Base-by-base conservation (phyloP, 2,113 vertebrate genomes). In the Chrysemys picta region DNA sequence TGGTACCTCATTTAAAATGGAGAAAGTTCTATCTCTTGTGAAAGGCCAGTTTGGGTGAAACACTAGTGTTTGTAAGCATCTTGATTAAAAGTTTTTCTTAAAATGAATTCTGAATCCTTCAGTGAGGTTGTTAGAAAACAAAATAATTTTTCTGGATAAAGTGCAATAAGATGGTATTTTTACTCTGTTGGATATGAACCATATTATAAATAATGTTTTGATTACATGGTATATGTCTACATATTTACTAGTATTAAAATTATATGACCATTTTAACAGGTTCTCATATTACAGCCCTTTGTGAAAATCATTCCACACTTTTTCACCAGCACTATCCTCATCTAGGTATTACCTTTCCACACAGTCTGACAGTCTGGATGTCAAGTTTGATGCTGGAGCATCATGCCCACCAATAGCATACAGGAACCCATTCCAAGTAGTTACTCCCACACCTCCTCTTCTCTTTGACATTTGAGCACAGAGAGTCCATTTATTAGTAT, bases 371-470 rank as follows among this genome's bases (percentile, higher is more conserved):
- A 99, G 98, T 56, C 99, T 98, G 84, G 99, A 99, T 16, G 99
- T 98, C 90, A 99, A 97, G 72, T 99, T 99, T 83, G 99, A 99
- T 1, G 99, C 99, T 0, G 99, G 99, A 16, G 99, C 99, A 69
- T 99, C 99, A 0, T 99, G 99, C 29, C 99, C 99, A 11, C 99
- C 99, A 21, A 99, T 99, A 69, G 99, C 99, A 35, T 99, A 99
- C 14, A 99, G 97, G 92, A 99, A 98, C 35, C 99, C 99, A 0
- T 99, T 99, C 99, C 99, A 99, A 2, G 99, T 99, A 17, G 99
- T 99, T 59, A 99, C 99, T 13, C 99, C 99, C 35, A 99, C 99
- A 3, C 99, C 99, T 1, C 99, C 99, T 90, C 99, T 98, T 94
- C 99, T 98, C 97, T 99, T 99, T 17, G 99, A 99, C 99, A 99